phyloP scores from a whole-genome alignment of 1,140 invertebrate genomes.

The Chironomus striatipennis region DNA sequence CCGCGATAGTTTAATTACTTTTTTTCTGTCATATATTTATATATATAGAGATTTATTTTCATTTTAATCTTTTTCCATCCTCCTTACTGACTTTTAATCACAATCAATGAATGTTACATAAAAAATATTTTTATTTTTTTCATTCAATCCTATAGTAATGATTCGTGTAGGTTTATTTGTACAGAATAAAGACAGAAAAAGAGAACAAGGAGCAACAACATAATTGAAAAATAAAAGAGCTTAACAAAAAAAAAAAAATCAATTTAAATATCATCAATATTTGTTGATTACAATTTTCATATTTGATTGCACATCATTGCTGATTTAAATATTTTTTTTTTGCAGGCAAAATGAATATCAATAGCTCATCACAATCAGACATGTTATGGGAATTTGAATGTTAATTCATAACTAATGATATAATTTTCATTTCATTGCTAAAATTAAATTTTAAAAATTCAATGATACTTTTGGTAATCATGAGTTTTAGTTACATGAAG shows the following conservation, averaged over 20 bases:
- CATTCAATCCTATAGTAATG: not conserved
- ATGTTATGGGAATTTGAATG: not conserved
- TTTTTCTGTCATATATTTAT: not conserved
- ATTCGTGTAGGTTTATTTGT: not conserved
- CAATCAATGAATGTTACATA: not conserved
- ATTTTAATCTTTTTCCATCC: not conserved
- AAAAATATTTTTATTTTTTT: not conserved
- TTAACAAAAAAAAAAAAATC: not conserved
- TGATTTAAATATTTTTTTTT: not conserved
- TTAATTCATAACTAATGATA: too few species aligned
- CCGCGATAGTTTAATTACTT: not conserved
- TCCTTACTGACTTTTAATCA: not conserved
- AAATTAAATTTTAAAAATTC: not conserved
- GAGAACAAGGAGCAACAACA: not conserved
- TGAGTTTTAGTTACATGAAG: not conserved
- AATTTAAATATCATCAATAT: not conserved
- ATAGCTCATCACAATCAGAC: not conserved
- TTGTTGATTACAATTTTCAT: constrained; percentile 1
- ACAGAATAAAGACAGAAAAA: not conserved
- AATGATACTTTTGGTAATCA: not conserved
- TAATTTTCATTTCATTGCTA: too few species aligned
- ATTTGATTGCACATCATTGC: not conserved
- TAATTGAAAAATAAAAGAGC: not conserved
- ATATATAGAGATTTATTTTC: not conserved
- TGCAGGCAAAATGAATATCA: not conserved